Evolutionary conservation across 2,113 vertebrate species (phyloP), one percentile per base, ranked within the genome.

Genomic region (Pedetes capensis): DNA sequence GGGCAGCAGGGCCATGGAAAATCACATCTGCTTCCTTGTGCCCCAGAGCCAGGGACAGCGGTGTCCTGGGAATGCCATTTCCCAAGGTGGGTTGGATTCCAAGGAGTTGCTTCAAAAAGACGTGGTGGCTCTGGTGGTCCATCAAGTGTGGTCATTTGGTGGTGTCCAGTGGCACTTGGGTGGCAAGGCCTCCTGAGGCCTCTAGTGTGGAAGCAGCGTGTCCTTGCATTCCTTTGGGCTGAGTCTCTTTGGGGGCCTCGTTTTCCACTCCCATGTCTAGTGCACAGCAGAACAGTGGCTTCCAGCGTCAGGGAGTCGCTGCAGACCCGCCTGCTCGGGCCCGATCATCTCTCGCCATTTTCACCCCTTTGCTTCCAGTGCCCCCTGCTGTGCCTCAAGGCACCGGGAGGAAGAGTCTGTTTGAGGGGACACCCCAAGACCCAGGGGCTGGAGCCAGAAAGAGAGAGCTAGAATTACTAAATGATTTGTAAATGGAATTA

Each of bases 211-310:
- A 49, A 66, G 9, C 42, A 42, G 42, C 66, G 53, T 9, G 16
- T 69, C 68, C 47, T 7, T 55, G 37, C 5, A 2, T 32, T 68
- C 75, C 37, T 25, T 75, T 71, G 49, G 63, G 18, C 0, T 0
- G 4, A 72, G 51, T 42, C 7, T 5, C 64, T 63, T 72, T n/a
- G 1, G 79, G 63, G 8, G 37, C 37, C 39, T n/a, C n/a, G 3
- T 59, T 20, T 63, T 55, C 49, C 16, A 63, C 17, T 32, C 47
- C 16, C 0, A 0, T 5, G 2, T 22, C 44, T 49, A 11, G 5
- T 25, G 44, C 11, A 17, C 32, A 0, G 37, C 37, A n/a, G 53
- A 83, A 5, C 42, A 1, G 0, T 51, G 81, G 8, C 69, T 53
- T 12, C 0, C 9, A 5, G 37, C n/a, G 39, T 13, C 23, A 32